phyloP scores from a whole-genome alignment of 2,888 invertebrate genomes.

The Theretra japonica region DNA sequence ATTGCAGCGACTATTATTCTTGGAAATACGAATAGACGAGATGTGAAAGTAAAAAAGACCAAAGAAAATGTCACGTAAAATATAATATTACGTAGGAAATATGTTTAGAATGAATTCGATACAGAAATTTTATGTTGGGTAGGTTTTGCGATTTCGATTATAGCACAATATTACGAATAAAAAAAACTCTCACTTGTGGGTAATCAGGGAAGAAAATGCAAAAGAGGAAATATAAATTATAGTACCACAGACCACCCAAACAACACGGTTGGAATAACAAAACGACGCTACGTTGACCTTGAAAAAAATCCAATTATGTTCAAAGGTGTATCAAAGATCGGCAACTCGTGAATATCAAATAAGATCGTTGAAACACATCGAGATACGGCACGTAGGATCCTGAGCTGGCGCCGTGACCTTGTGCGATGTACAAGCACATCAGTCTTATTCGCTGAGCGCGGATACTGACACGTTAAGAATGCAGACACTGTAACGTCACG shows the following conservation, averaged over 20 bases:
- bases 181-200: no score
- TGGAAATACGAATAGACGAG: not conserved
- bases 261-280: not conserved
- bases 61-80: not conserved
- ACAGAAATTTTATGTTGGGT: not conserved
- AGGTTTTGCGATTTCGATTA: not conserved
- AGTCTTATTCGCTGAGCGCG: not conserved
- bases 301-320: not conserved
- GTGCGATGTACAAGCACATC: not conserved
- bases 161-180: not conserved
- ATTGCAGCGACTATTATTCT: constrained; percentile 37
- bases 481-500: not conserved
- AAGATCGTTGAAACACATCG: constrained; percentile 3
- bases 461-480: constrained; percentile 10
- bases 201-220: not conserved
- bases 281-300: not conserved
- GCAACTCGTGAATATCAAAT: constrained; percentile 21
- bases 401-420: constrained; percentile 22
- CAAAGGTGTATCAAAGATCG: not conserved
- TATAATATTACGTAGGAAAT: not conserved
- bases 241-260: not conserved
- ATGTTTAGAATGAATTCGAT: not conserved
- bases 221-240: not conserved
- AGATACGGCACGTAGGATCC: constrained; percentile 25
- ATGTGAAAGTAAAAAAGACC: constrained; percentile 14